Conservation (phyloP, 2,888 invertebrate species). For the Apamea epomidion region DNA sequence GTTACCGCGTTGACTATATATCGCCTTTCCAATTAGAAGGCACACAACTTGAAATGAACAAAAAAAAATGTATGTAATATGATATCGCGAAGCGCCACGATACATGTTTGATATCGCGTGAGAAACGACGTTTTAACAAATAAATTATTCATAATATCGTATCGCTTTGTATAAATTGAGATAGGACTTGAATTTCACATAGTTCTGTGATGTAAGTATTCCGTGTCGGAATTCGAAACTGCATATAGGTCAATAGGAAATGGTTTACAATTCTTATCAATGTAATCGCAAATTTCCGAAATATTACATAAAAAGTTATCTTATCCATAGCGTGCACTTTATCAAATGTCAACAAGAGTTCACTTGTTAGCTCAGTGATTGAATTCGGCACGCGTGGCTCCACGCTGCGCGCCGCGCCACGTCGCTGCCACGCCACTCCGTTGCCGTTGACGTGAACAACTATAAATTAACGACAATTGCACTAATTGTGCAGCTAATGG, state of each 20-base stretch:
- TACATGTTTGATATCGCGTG: constrained; percentile 64
- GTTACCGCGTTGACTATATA: constrained; percentile 50
- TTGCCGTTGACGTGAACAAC: constrained; percentile 78
- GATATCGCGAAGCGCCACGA: constrained; percentile 63
- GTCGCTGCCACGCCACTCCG: constrained; percentile 43
- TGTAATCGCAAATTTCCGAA: constrained; percentile 41
- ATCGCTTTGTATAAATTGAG: constrained; percentile 40
- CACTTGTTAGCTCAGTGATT: constrained; percentile 53
- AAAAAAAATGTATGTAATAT: constrained; percentile 47
- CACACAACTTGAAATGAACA: constrained; percentile 40
- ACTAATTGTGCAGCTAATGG: constrained; percentile 89
- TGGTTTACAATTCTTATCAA: constrained; percentile 29
- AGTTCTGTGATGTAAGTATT: constrained; percentile 28
- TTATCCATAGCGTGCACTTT: constrained; percentile 42
- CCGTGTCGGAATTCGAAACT: constrained; percentile 8
- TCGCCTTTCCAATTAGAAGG: constrained; percentile 64
- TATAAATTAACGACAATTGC: constrained; percentile 89
- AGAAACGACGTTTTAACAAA: constrained; percentile 60
- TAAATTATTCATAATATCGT: constrained; percentile 61
- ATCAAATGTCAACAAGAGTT: constrained; percentile 49
- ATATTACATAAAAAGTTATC: constrained; percentile 44
- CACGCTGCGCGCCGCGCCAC: constrained; percentile 19
- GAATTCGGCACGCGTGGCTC: constrained; percentile 45
- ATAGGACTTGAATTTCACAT: constrained; percentile 48
- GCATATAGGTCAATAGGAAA: constrained; percentile 52